Evolutionary conservation across 2,113 vertebrate species (phyloP), one percentile per base, ranked within the genome.

Genomic region (Symphodus melops): DNA sequence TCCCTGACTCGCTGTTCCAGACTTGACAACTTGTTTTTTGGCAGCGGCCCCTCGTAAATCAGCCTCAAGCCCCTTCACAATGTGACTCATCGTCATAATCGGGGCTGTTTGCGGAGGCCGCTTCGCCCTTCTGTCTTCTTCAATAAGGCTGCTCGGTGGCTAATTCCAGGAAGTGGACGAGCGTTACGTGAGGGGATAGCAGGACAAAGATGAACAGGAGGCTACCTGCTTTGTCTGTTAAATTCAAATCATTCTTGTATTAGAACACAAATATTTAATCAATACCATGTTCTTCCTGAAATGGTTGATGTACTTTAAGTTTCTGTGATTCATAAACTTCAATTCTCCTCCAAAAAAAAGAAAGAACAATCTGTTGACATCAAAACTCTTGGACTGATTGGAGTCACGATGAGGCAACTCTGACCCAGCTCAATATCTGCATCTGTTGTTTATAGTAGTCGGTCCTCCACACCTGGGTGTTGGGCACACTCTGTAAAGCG

Each of bases 1-100:
- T 72, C 72, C 82, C 74, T 76, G 86, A 89, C 88, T 83, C 67
- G 52, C 88, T 65, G 80, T 76, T 90, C 89, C 91, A 93, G 91
- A 92, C 92, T 81, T 82, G 81, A 83, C 64, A 66, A 83, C 88
- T 90, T 92, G 87, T 89, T 92, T 93, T 82, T 91, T 90, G 88
- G 85, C 87, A 79, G 79, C 56, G 16, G 19, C 33, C 62, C 57
- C 79, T 78, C 76, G 39, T 91, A 93, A 93, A 93, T 93, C 89
- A 90, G 16, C 85, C 42, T 42, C 21, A 58, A 49, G 69, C 59
- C 84, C 61, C 16, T 33, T 71, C 85, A 76, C 86, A 77, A 64
- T 85, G 78, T 89, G 90, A 89, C 74, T 90, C 85, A 79, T 75
- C 62, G 1, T 69, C 82, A 86, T 84, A 72, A 85, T 76, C 39